Evolutionary conservation across 2,888 invertebrate genomes (phyloP).

Genomic region (Schizotus pectinicornis): DNA sequence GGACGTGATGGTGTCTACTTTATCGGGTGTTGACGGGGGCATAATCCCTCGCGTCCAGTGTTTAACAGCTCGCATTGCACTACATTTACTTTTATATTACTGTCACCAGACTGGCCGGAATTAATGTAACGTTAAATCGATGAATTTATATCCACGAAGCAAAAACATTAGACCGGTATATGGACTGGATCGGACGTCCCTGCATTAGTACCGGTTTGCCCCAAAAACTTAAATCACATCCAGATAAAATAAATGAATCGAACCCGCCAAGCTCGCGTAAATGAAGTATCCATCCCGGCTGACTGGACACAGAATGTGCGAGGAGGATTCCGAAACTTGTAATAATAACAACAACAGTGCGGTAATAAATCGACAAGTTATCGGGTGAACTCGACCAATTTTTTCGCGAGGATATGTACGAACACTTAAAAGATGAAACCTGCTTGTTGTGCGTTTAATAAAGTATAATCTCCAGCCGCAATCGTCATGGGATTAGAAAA

Average conservation of each 20-base stretch:
- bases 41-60: constrained; percentile 35
- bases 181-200: constrained; percentile 34
- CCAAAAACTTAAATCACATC: constrained; percentile 16
- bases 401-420: no score
- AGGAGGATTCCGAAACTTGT: neutral
- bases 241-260: constrained; percentile 3
- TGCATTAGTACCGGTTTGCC: constrained; percentile 42
- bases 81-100: constrained; percentile 51
- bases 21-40: constrained; percentile 15
- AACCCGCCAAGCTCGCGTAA: neutral
- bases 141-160: constrained; percentile 45
- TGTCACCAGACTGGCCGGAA: constrained; percentile 46
- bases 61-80: constrained; percentile 45
- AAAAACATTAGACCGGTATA: constrained; percentile 41
- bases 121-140: constrained; percentile 50
- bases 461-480: constrained; percentile 40
- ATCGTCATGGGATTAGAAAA: constrained; percentile 49
- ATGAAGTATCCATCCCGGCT: no score
- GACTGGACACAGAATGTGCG: no score
- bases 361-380: neutral
- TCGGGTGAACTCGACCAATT: no score
- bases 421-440: constrained; percentile 11
- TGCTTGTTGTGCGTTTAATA: constrained; percentile 34
- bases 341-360: constrained; percentile 7
- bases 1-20: neutral